Conservation (phyloP, 1,140 invertebrate species). For the Pseudomyrmex sp. region DNA sequence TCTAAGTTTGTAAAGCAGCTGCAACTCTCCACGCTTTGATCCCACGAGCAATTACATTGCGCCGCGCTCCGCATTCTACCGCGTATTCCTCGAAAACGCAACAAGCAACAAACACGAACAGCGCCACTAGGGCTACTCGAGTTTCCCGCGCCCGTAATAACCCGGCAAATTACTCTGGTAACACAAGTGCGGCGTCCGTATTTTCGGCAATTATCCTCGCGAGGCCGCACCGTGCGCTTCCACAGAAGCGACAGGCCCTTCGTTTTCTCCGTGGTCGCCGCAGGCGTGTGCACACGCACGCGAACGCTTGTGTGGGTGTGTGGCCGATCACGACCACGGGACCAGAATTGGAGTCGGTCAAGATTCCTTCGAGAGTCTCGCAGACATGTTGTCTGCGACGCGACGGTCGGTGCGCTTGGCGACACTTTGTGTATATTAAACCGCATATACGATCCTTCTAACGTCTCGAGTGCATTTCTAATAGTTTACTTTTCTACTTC, state of each 20-base stretch:
- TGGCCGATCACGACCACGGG: conserved; percentile 9
- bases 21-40: conserved; percentile 7
- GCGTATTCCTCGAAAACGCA: conserved; percentile 28
- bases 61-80: neutral
- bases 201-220: conserved; percentile 58
- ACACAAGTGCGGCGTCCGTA: conserved; percentile 39
- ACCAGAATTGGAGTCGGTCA: conserved; percentile 46
- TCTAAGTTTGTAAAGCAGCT: conserved; percentile 15
- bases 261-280: conserved; percentile 59
- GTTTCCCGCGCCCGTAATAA: conserved; percentile 51
- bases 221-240: conserved; percentile 24
- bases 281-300: neutral
- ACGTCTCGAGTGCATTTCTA: too few relatives aligned
- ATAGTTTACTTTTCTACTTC: too few relatives aligned
- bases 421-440: conserved; percentile 21
- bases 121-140: conserved; percentile 20
- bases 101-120: conserved; percentile 29
- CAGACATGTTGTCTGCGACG: conserved; percentile 49
- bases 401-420: conserved; percentile 31
- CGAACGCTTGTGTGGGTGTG: neutral
- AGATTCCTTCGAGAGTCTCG: conserved; percentile 47
- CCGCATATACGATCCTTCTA: too few relatives aligned
- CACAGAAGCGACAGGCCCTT: conserved; percentile 53
- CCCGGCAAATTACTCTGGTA: conserved; percentile 41
- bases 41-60: conserved; percentile 13